Evolutionary conservation across 2,888 invertebrate species (phyloP), one percentile per base, ranked within the genome.

Genomic region (Nomada ruficornis): DNA sequence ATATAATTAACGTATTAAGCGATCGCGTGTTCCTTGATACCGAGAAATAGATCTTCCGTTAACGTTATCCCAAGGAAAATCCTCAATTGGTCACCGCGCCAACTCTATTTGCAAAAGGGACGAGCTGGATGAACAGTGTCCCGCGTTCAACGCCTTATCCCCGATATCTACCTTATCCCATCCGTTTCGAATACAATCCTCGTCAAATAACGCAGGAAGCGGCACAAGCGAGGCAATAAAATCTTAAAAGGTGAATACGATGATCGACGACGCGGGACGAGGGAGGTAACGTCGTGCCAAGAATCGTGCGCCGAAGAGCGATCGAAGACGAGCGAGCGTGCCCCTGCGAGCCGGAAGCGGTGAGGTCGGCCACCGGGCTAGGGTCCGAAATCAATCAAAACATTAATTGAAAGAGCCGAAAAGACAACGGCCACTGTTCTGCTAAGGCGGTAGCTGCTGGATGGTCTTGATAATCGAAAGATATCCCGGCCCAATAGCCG

Each of bases 351-450:
- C 36, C 47, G 52, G 67, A 64, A 50, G 52, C 50, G 74, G 59
- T 59, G 20, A 63, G 62, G 71, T 81, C 82, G 85, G 86, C 82
- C 82, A 80, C 84, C 75, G 76, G 82, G 85, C 85, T 88, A 87
- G 88, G 89, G 90, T 87, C 89, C 89, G 91, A 92, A 94, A 93
- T 94, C 93, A 93, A 94, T 94, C 93, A 93, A 93, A 93, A 93
- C 93, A 93, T 93, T 94, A 93, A 94, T 94, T 93, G 93, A 93
- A 93, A 93, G 93, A 93, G 92, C 91, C 86, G 89, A 89, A 91
- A 93, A 93, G 93, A 94, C 93, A 93, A 93, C 93, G 90, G 91
- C 87, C 82, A 88, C 87, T 88, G 84, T 86, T 85, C 87, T 88
- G 85, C 90, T 92, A 91, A 92, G 89, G 89, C 90, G 89, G 88